These are phyloP conservation scores for Ibycter americanus DNA, from an alignment of 2,797 vertebrate species.

Conservation along the genomic window DNA sequence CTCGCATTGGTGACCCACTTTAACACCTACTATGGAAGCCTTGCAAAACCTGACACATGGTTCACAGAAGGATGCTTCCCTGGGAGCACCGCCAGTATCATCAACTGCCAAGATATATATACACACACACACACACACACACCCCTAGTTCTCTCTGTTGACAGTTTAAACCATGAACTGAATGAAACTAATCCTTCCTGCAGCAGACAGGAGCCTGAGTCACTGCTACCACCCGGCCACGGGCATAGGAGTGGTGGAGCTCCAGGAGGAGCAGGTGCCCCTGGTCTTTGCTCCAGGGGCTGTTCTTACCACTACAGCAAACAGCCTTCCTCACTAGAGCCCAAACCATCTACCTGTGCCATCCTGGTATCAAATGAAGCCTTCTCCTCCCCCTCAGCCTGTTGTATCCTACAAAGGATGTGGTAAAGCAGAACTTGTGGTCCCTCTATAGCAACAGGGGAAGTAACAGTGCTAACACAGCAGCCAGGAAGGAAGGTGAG, in stretches of 20 bases:
- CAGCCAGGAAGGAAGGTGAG: conserved; percentile 45
- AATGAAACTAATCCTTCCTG: not conserved
- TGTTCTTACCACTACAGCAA: not conserved
- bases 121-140: not conserved
- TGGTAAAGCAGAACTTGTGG: conserved; percentile 35
- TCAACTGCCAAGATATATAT: not conserved
- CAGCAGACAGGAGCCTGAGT: not conserved
- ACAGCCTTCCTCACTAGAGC: not conserved
- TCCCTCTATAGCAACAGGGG: not conserved
- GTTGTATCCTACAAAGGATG: not conserved
- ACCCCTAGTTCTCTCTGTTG: not conserved
- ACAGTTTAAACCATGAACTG: not conserved
- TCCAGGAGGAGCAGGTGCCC: not conserved
- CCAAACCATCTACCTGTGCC: not conserved
- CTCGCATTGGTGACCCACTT: not conserved
- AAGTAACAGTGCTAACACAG: not conserved
- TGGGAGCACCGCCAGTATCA: not conserved
- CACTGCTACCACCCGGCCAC: fast-evolving
- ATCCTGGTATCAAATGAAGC: not conserved
- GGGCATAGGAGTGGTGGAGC: not conserved
- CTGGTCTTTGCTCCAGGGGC: not conserved
- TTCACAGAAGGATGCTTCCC: not conserved
- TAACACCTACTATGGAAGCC: not conserved
- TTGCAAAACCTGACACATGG: not conserved
- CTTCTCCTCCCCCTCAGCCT: not conserved